Base-by-base conservation (phyloP, 2,888 invertebrate species). In the Ctenicera cuprea region DNA sequence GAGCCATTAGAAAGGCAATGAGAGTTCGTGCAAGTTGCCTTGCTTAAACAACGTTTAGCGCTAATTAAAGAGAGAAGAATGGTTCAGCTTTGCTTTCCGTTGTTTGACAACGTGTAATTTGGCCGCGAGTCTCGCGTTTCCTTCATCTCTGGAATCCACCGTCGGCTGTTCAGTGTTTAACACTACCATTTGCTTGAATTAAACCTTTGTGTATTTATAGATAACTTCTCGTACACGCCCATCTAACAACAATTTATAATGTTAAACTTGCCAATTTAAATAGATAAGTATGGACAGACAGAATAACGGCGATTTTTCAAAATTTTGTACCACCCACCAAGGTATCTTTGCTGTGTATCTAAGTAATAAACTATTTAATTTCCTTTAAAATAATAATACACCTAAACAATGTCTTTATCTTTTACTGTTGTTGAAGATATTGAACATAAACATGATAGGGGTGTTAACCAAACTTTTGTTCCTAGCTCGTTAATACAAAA, bases 91-190 rank as follows among this genome's bases (percentile, higher is more conserved):
- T 65, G 70, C 73, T 76, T 70, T 76, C 71, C 73, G 72, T 66
- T 73, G 73, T 73, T 73, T 80, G 82, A 82, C 81, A 82, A 81
- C 79, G 77, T 82, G 79, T 82, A 81, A 82, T 82, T 82, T 82
- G 80, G 76, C 78, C 78, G 78, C 78, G 59, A 76, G 79, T 71
- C 74, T 73, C 54, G 69, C 75, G 75, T 78, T 78, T 78, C 73
- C 78, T 77, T 73, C 75, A 71, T 76, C 73, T 73, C 71, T 76
- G 80, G 78, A 80, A 79, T 80, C 79, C 77, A 79, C 81, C 79
- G 76, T 74, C 78, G 80, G 80, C 80, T 80, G 79, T 80, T 79
- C 77, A 77, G 72, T 72, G 75, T 75, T 81, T 80, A 79, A 79
- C 79, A 77, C 78, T 81, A 76, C 75, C 78, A 78, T 77, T 76